Evolutionary conservation across 2,797 vertebrate genomes (phyloP), one percentile per base, ranked within the genome.

Genomic region (Petrocephalus schoutedeni): DNA sequence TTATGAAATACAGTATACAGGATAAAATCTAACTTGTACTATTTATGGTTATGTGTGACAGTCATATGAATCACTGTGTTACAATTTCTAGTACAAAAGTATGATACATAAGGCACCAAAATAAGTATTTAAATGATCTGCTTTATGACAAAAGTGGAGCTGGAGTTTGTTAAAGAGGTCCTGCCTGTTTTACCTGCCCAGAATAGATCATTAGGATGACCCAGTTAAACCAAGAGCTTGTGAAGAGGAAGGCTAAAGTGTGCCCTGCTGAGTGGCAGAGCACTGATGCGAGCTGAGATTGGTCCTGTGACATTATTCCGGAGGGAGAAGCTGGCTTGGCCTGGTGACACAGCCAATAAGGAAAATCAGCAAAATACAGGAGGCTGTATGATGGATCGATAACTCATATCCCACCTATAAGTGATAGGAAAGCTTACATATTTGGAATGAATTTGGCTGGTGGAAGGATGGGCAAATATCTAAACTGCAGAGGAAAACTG

Each of bases 201-300:
- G 77, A 88, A 88, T 45, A 83, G 59, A 83, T 82, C 32, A 41
- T 23, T 9, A 28, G 7, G 19, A 57, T 88, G 36, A 83, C 57
- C 56, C 87, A 83, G n/a, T 51, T 88, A 84, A 16, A 3, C 36
- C 32, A 32, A 58, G 51, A 82, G 80, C 21, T 56, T 53, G 53
- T 85, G 28, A 51, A 57, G 28, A 32, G 6, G 28, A 85, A 85
- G 83, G 10, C 51, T 85, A 23, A 36, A 32, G 9, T 5, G 53
- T 53, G 9, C 5, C 36, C 28, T n/a, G 12, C 54, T 85, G 14
- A 85, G 54, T 32, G 49, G 53, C 10, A 85, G 53, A 36, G 83
- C 21, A 85, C 0, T 53, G 53, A 85, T 57, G 14, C 57, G 51
- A 57, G 10, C 83, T 56, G 21, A 16, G 49, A n/a, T 85, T n/a